Evolutionary conservation across 2,113 vertebrate species (phyloP), one percentile per base, ranked within the genome.

Genomic region (Chaetorhynchus papuensis): DNA sequence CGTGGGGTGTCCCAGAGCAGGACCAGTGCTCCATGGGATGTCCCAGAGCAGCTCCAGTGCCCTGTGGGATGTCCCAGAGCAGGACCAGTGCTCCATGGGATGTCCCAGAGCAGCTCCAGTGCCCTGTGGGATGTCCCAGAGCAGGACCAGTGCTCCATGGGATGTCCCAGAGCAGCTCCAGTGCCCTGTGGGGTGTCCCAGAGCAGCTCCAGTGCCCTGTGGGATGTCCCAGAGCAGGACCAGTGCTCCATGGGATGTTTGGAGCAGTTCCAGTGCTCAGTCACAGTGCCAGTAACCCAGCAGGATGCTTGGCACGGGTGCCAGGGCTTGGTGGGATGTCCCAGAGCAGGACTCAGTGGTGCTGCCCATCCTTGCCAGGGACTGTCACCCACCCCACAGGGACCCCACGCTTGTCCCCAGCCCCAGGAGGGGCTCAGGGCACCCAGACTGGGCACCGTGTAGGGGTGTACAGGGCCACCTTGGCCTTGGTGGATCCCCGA

Each of bases 391-490:
- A 41, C n/a, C 44, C 27, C 10, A 0, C 9, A 1, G 13, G 41
- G 45, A 44, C 53, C 27, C 68, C 8, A 1, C 2, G 0, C 14
- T 26, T 6, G 1, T 50, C 65, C 79, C n/a, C 6, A 47, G 1
- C 4, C 12, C 31, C n/a, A 26, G 33, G 39, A 81, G 31, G 8
- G 10, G 21, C 56, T 74, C 3, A 0, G 1, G 7, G 33, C 53
- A n/a, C 33, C 7, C 4, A 1, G 6, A 11, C 17, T 6, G 14
- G 30, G 35, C 50, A 26, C 49, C 37, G 9, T 0, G 2, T 2
- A 10, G 20, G 1, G 3, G 28, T 33, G 49, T 15, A 9, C 11
- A 5, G 60, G 31, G 27, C 42, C 56, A 33, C 21, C 7, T 4
- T 3, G 22, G 21, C 47, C 30, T 31, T 2, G 26, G 14, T 16